These are phyloP conservation scores for Anisognathus igniventris DNA, from an alignment of 2,797 vertebrate species.

Conservation along the genomic window DNA sequence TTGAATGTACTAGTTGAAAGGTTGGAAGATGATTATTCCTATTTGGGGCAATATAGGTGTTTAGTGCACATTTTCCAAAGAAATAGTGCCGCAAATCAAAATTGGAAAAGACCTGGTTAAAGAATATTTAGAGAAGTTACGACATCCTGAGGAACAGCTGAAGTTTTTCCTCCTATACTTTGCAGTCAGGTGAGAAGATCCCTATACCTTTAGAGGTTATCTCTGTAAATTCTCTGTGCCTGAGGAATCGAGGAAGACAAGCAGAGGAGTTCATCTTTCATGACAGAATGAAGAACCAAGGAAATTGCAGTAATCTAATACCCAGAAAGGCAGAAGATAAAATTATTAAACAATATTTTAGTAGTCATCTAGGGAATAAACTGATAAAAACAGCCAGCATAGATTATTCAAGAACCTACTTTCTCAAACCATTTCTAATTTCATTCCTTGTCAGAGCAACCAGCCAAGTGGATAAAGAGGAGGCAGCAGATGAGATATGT, in stretches of 20 bases:
- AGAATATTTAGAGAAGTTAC: not conserved
- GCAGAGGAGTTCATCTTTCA: not conserved
- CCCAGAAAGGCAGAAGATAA: not conserved
- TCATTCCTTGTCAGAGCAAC: constrained; percentile 13
- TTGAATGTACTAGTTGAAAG: not conserved
- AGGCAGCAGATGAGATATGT: not conserved
- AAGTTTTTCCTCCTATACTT: not conserved
- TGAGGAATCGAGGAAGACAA: not conserved
- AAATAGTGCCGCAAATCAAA: not conserved
- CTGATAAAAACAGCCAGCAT: not conserved
- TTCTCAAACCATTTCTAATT: constrained; percentile 10
- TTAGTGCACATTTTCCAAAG: not conserved
- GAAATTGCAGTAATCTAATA: not conserved
- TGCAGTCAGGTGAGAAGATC: not conserved
- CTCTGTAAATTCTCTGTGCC: not conserved
- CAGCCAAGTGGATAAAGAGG: constrained; percentile 3
- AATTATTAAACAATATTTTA: not conserved
- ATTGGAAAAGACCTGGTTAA: not conserved
- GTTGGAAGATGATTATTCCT: not conserved
- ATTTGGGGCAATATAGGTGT: not conserved
- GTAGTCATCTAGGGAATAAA: not conserved
- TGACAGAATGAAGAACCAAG: not conserved
- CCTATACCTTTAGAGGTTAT: not conserved
- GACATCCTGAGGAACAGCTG: not conserved
- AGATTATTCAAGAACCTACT: not conserved